phyloP scores from a whole-genome alignment of 2,797 vertebrate genomes.

The Anisognathus igniventris region DNA sequence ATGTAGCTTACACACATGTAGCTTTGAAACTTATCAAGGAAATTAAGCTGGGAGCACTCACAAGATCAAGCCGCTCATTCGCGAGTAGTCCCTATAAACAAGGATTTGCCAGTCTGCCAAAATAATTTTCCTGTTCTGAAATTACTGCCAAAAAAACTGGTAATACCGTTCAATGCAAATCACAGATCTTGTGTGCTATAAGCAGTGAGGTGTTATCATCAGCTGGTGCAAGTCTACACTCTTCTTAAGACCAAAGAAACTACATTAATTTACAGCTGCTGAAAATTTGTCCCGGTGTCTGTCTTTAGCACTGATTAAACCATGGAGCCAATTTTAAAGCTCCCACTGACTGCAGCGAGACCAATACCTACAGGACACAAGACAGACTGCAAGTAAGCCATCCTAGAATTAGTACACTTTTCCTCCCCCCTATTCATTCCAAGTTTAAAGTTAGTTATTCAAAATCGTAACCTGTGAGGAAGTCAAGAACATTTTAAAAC shows the following conservation, averaged over 20 bases:
- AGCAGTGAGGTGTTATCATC: neutral
- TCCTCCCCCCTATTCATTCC: fast-evolving
- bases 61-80: neutral
- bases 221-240: neutral
- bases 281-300: neutral
- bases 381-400: neutral
- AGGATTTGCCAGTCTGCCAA: neutral
- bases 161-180: neutral
- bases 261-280: neutral
- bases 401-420: neutral
- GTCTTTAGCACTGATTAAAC: neutral
- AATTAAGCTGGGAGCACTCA: neutral
- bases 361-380: neutral
- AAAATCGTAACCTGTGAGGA: neutral
- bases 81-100: neutral
- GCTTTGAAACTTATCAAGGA: neutral
- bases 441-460: neutral
- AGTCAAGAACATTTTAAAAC: neutral
- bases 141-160: neutral
- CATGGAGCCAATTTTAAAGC: neutral
- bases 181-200: neutral
- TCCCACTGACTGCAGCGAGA: neutral
- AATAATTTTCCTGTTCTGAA: neutral
- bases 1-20: neutral
- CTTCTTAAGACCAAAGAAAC: neutral